A percentile compares a stretch with the other conserved stretches of the same genome.
Conservation (phyloP, 2,797 vertebrate species). For the Alectoris magna region DNA sequence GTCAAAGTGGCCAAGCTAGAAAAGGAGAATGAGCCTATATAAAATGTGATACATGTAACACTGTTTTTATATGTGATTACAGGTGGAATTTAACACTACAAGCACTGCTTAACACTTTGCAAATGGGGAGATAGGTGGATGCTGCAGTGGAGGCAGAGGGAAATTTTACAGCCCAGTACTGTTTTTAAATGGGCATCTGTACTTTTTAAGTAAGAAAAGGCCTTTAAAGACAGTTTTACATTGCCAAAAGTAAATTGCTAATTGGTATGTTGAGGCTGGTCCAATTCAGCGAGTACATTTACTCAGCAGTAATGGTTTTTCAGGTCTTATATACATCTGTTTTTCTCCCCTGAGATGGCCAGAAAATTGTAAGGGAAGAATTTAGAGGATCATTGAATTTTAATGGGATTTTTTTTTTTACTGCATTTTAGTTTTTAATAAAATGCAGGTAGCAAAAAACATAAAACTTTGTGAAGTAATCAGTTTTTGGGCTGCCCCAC, state of each 20-base stretch:
- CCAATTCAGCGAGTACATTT: slow-evolving; percentile 44
- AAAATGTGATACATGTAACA: fast-evolving
- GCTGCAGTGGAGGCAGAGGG: not conserved
- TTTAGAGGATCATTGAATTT: slow-evolving; percentile 43
- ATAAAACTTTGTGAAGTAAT: slow-evolving; percentile 17
- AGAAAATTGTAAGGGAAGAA: slow-evolving; percentile 32
- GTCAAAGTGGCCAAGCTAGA: not conserved
- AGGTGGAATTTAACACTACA: not conserved
- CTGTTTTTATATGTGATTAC: not conserved
- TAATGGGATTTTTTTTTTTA: slow-evolving; percentile 42
- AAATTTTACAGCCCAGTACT: not conserved
- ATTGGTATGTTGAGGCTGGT: not conserved
- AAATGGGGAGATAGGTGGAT: not conserved
- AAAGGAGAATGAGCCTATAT: not conserved
- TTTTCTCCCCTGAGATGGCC: not conserved
- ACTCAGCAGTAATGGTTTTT: slow-evolving; percentile 5
- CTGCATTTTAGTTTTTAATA: slow-evolving; percentile 64
- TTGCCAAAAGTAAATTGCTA: slow-evolving; percentile 1
- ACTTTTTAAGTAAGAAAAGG: slow-evolving; percentile 42
- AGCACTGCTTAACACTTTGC: not conserved
- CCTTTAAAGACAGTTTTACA: slow-evolving; percentile 10
- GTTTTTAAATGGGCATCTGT: not conserved
- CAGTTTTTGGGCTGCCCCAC: slow-evolving; percentile 28
- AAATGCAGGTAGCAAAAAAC: slow-evolving; percentile 36
- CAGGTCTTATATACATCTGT: slow-evolving; percentile 12